Evolutionary conservation across 92 coral and sea anemone species (phyloP).

Genomic region (Plumapathes pennacea): DNA sequence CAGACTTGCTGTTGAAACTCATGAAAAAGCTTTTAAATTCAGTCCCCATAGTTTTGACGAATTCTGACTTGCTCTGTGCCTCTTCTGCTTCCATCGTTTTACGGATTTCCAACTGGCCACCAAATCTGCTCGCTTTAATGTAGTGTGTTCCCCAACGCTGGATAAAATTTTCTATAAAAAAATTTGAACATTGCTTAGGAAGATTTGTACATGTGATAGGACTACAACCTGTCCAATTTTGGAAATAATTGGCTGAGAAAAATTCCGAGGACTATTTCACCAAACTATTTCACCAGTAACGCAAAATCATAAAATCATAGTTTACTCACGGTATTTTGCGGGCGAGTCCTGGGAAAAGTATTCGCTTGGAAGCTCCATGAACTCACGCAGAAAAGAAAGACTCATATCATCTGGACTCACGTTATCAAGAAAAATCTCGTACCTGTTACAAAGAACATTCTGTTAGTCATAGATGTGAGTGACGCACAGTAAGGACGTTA

Average conservation of each 20-base stretch:
- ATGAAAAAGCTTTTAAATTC: slow-evolving; percentile 29
- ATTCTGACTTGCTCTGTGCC: slow-evolving; percentile 7
- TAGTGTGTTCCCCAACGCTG: slow-evolving; percentile 46
- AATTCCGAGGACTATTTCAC: no score
- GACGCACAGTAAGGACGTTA: no score
- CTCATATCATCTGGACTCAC: slow-evolving; percentile 48
- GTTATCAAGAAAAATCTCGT: slow-evolving; percentile 50
- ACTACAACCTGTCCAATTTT: no score
- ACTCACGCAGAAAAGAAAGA: slow-evolving; percentile 42
- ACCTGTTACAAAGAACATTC: slow-evolving; percentile 11
- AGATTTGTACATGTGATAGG: no score
- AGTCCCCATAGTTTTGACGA: slow-evolving; percentile 15
- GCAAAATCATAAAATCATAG: not conserved
- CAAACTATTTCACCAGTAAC: no score
- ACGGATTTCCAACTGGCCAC: slow-evolving; percentile 37
- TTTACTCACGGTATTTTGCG: slow-evolving; percentile 39
- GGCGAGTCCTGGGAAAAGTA: slow-evolving; percentile 42
- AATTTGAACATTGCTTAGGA: no score
- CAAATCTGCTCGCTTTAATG: slow-evolving; percentile 29
- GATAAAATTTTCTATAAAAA: slow-evolving; percentile 36
- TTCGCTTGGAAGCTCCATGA: slow-evolving; percentile 40
- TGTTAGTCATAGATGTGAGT: no score
- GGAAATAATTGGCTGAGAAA: no score
- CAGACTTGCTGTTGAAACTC: slow-evolving; percentile 12
- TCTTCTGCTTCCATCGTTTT: slow-evolving; percentile 31